phyloP scores from a whole-genome alignment of 2,797 vertebrate species.

The Hydrophis major region DNA sequence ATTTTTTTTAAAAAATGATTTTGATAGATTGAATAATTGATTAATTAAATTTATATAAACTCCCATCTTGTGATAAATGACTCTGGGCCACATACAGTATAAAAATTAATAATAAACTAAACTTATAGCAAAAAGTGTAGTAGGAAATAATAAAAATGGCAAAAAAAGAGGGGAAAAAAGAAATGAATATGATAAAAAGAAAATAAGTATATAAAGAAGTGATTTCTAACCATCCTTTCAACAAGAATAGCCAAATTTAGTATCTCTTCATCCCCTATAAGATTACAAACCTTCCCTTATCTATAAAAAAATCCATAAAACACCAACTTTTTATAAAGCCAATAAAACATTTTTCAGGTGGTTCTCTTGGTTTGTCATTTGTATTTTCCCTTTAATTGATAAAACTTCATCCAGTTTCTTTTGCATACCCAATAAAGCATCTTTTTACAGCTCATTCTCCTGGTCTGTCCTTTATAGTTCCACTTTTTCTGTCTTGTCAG shows the following conservation, averaged over 20 bases:
- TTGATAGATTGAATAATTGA: neutral
- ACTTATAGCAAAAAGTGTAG: neutral
- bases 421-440: neutral
- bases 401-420: neutral
- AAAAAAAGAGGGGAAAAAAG: neutral
- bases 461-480: neutral
- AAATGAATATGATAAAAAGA: neutral
- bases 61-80: neutral
- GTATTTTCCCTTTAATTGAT: neutral
- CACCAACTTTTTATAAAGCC: neutral
- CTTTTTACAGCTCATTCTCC: neutral
- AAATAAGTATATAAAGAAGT: neutral
- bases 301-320: neutral
- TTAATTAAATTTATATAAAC: neutral
- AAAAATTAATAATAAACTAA: neutral
- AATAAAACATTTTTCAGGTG: neutral
- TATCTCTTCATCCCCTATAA: neutral
- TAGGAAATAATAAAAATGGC: neutral
- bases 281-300: neutral
- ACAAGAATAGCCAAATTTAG: neutral
- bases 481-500: neutral
- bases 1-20: neutral
- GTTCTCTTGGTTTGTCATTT: neutral
- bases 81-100: neutral
- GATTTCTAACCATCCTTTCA: neutral